phyloP scores from a whole-genome alignment of 2,888 invertebrate species.

The Ecdyonurus torrentis region DNA sequence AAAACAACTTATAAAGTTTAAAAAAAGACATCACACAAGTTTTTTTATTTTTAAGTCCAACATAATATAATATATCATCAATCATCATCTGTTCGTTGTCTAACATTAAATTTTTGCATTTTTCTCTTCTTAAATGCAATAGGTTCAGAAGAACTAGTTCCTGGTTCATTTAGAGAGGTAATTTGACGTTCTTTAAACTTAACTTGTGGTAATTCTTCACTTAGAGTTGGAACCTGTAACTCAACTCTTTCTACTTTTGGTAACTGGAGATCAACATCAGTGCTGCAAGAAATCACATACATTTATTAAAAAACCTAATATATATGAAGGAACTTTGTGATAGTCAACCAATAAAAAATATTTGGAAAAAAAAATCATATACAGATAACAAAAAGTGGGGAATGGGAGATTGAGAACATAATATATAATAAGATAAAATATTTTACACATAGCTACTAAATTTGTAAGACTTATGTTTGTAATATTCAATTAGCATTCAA shows the following conservation, averaged over 20 bases:
- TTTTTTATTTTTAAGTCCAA: no score
- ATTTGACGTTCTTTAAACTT: conserved; percentile 23
- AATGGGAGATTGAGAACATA: no score
- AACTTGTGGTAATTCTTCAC: conserved; percentile 15
- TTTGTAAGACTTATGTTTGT: no score
- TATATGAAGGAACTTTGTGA: no score
- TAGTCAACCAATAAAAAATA: no score
- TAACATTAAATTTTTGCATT: conserved; percentile 40
- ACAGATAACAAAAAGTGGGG: no score
- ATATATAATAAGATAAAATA: no score
- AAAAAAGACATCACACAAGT: no score
- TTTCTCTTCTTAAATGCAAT: conserved; percentile 52
- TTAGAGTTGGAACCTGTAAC: conserved; percentile 17
- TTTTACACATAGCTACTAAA: no score
- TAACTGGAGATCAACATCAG: conserved; percentile 48
- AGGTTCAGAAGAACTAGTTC: conserved; percentile 26
- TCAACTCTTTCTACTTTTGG: conserved; percentile 32
- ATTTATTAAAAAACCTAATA: no score
- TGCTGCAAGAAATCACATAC: conserved; percentile 29
- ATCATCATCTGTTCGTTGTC: conserved; percentile 49
- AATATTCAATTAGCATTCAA: no score
- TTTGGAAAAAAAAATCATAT: no score
- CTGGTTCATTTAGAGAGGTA: conserved; percentile 24
- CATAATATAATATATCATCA: conserved; percentile 22
- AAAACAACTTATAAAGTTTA: background rate